Evolutionary conservation across 2,888 invertebrate genomes (phyloP).

Genomic region (Cephus pulcher): DNA sequence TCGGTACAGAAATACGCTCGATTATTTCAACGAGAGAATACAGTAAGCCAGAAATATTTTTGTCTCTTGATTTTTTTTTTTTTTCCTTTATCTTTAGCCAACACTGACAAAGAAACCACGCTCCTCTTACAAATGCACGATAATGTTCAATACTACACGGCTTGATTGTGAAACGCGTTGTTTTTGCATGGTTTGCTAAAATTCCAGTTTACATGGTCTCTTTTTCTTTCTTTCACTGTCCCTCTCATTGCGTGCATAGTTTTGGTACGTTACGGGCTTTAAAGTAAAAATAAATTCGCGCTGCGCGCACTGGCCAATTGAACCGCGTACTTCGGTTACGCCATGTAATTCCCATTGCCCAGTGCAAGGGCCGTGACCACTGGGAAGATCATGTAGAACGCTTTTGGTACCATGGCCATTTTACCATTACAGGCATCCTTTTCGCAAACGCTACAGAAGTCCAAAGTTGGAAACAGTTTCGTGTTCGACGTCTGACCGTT

Average conservation of each 20-base stretch:
- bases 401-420: constrained; percentile 24
- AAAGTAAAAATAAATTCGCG: neutral
- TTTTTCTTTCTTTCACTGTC: neutral
- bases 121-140: neutral
- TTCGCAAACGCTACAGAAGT: constrained; percentile 47
- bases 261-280: neutral
- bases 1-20: neutral
- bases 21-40: neutral
- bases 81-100: neutral
- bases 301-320: neutral
- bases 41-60: neutral
- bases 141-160: neutral
- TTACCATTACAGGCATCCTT: constrained; percentile 50
- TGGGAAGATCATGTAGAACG: constrained; percentile 24
- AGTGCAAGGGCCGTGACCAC: constrained; percentile 16
- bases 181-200: neutral
- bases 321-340: constrained; percentile 39
- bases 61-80: neutral
- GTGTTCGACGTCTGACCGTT: neutral
- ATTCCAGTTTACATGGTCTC: neutral
- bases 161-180: neutral
- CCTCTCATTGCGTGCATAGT: neutral
- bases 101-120: neutral
- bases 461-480: constrained; percentile 15
- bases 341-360: constrained; percentile 11